Base-by-base conservation (phyloP, 1,140 invertebrate species). In the Dendrolimus kikuchii region DNA sequence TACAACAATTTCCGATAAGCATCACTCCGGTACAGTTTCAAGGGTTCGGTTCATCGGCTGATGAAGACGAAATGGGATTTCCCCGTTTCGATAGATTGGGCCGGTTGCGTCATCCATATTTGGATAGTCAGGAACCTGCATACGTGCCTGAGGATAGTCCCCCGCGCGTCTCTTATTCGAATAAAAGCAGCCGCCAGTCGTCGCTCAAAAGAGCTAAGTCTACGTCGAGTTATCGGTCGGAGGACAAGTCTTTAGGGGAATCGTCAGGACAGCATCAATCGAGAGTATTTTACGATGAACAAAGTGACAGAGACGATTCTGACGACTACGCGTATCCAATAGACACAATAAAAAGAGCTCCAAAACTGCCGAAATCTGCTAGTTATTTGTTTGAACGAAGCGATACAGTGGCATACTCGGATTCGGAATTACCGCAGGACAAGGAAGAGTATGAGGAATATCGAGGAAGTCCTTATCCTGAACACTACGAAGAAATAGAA, bases 41-140 rank as follows among this genome's bases (percentile, higher is more conserved):
- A 81, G 89, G 89, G 37, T 87, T 91, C 40, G 89, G 90, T 38
- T 90, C 89, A 66, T 89, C 88, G 5, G 89, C 89, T 57, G 89
- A 90, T 66, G 90, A 90, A 51, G 90, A 91, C 59, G 90, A 91
- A 74, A 90, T 90, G 89, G 90, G 89, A 7, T 91, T 90, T 60
- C 89, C 90, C 7, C 74, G 89, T 9, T 91, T 90, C 46, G 89
- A 91, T 71, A 83, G 90, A 40, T 61, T 90, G 38, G 87, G 89
- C 41, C 88, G 90, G 4, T 66, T 88, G 51, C 77, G 87, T 36
- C 87, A 88, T 61, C 87, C 87, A 5, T 88, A 88, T 59, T 72
- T 88, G 0, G 85, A 88, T 60, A 79, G 82, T 23, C 86, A 88
- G 52, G 81, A 86, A 60, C 77, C 84, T 7, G 66, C 74, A 38